Percentiles rank a stretch among this genome's conserved stretches.
Evolutionary conservation across 2,113 vertebrate genomes (phyloP).

Genomic region (Melanotaenia duboulayi): DNA sequence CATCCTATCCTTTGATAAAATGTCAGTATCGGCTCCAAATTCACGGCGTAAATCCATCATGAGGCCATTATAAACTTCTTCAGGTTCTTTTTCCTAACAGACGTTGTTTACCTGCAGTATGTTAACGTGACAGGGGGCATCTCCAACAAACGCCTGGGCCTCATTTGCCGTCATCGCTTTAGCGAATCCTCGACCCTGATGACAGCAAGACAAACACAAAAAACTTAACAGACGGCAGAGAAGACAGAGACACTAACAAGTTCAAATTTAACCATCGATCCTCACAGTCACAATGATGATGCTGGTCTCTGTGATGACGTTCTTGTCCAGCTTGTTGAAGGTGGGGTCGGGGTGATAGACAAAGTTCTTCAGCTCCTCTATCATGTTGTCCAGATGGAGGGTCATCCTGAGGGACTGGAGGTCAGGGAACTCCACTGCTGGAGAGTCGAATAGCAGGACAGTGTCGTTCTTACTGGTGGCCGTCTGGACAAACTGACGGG

Average conservation of each 20-base stretch:
- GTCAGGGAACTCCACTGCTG: neutral
- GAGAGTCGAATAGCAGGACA: constrained; percentile 15
- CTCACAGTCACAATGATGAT: constrained; percentile 80
- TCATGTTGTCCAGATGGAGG: constrained; percentile 87
- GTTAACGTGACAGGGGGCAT: constrained; percentile 87
- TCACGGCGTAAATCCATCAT: constrained; percentile 5
- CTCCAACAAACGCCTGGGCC: constrained; percentile 91
- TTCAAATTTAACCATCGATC: neutral
- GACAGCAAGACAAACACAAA: neutral
- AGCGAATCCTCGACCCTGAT: constrained; percentile 90
- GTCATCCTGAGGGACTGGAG: constrained; percentile 78
- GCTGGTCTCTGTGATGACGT: constrained; percentile 72
- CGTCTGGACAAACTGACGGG: constrained; percentile 75
- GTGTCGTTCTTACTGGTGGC: constrained; percentile 80
- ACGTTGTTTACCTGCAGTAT: constrained; percentile 80
- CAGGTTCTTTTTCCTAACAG: neutral
- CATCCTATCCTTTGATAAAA: constrained; percentile 12
- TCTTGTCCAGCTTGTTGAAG: constrained; percentile 79
- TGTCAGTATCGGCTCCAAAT: neutral
- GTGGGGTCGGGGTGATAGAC: constrained; percentile 87
- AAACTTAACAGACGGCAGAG: neutral
- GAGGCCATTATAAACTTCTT: neutral
- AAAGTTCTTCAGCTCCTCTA: constrained; percentile 83
- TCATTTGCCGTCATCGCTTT: constrained; percentile 92
- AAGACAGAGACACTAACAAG: neutral